Evolutionary conservation across 1,140 invertebrate species (phyloP).

Genomic region (Apis cerana): DNA sequence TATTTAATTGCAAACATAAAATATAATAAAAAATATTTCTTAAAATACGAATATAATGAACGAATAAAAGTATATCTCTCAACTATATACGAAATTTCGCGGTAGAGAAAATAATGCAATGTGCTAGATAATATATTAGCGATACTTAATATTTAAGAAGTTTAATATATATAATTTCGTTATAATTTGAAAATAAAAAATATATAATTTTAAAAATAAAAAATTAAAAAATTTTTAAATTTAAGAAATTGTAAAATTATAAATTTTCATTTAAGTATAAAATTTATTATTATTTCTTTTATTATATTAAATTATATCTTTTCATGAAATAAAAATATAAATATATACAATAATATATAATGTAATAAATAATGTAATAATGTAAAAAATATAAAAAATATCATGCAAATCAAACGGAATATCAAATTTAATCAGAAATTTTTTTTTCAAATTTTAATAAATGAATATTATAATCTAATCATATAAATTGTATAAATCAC

Average conservation of each 20-base stretch:
- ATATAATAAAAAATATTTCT: neutral
- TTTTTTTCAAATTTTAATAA: neutral
- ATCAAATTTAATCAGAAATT: neutral
- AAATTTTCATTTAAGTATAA: neutral
- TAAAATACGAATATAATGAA: neutral
- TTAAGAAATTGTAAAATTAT: neutral
- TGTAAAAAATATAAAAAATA: neutral
- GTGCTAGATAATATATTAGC: neutral
- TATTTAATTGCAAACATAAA: neutral
- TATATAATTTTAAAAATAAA: too few species aligned
- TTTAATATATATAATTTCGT: neutral
- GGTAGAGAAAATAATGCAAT: slow-evolving; percentile 4
- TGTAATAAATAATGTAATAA: neutral
- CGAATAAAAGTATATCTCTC: neutral
- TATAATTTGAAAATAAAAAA: too few species aligned
- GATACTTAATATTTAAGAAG: neutral
- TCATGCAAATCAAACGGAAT: neutral
- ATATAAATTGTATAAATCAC: too few species aligned
- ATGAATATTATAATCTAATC: neutral
- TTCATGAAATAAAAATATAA: neutral
- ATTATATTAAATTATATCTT: too few species aligned
- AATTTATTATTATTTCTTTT: neutral
- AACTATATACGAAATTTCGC: neutral
- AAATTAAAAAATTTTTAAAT: too few species aligned
- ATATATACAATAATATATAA: too few species aligned